Evolutionary conservation across 1,140 invertebrate genomes (phyloP).

Genomic region (Drosophila cardini): DNA sequence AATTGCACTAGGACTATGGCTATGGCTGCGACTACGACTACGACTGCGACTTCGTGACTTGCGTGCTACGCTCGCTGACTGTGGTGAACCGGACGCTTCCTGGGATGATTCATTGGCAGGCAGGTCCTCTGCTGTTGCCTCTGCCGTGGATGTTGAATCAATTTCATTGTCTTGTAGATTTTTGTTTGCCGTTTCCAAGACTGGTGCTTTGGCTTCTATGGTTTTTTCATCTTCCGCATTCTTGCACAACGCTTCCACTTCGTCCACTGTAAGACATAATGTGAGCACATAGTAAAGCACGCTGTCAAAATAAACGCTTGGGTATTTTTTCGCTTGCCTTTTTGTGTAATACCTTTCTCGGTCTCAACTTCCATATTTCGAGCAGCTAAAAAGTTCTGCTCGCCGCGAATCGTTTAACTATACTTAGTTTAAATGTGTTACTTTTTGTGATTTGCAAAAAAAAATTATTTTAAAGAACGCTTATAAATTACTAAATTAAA

Average conservation of each 20-base stretch:
- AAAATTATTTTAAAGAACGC: conserved; percentile 5
- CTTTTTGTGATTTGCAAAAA: conserved; percentile 4
- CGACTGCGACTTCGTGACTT: conserved; percentile 11
- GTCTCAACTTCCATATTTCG: conserved; percentile 32
- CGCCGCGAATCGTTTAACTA: conserved; percentile 6
- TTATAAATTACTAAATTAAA: conserved; percentile 27
- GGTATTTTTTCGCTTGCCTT: not conserved
- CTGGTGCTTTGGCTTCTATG: not conserved
- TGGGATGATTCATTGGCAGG: conserved; percentile 3
- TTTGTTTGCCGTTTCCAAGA: conserved; percentile 6
- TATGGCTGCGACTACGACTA: conserved; percentile 5
- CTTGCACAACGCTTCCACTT: conserved; percentile 3
- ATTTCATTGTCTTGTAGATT: conserved; percentile 45
- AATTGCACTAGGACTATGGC: conserved; percentile 10
- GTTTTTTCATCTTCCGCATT: conserved; percentile 11
- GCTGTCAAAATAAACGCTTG: conserved; percentile 16
- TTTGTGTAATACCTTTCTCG: conserved; percentile 38
- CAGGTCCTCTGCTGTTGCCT: not conserved
- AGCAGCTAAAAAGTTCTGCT: not conserved
- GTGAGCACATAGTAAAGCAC: conserved; percentile 36
- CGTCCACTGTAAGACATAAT: conserved; percentile 26
- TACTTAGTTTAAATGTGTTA: not conserved
- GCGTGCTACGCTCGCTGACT: conserved; percentile 21
- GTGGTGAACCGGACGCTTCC: conserved; percentile 52
- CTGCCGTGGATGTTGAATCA: conserved; percentile 32